Evolutionary conservation across 2,113 vertebrate genomes (phyloP).

Genomic region (Malurus melanocephalus): DNA sequence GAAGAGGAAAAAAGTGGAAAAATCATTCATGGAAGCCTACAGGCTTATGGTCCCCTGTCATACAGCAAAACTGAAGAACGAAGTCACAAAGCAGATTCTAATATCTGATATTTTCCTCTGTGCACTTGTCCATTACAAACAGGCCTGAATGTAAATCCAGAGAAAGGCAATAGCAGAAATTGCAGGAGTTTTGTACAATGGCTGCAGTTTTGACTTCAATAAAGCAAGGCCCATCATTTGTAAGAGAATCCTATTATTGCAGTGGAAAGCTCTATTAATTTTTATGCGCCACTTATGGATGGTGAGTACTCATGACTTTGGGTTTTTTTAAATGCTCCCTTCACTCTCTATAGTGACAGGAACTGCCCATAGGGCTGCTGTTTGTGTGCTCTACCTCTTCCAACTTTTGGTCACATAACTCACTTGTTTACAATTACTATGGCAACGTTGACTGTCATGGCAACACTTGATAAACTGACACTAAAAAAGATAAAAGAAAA

Average conservation of each 20-base stretch:
- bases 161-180: background rate
- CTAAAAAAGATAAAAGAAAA: background rate
- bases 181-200: background rate
- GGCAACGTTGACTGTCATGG: constrained; percentile 31
- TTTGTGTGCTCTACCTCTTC: background rate
- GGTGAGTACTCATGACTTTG: background rate
- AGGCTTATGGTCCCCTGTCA: background rate
- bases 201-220: background rate
- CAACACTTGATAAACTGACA: constrained; percentile 19
- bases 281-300: background rate
- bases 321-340: background rate
- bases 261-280: background rate
- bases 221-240: background rate
- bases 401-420: background rate
- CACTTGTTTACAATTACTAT: constrained; percentile 63
- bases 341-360: background rate
- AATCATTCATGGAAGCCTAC: background rate
- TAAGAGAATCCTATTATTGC: background rate
- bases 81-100: background rate
- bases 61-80: background rate
- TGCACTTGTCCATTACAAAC: background rate
- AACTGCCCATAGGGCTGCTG: background rate
- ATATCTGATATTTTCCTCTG: background rate
- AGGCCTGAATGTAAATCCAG: background rate
- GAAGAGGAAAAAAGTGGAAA: background rate